Evolutionary conservation across 2,113 vertebrate genomes (phyloP).

Genomic region (Synchiropus splendidus): DNA sequence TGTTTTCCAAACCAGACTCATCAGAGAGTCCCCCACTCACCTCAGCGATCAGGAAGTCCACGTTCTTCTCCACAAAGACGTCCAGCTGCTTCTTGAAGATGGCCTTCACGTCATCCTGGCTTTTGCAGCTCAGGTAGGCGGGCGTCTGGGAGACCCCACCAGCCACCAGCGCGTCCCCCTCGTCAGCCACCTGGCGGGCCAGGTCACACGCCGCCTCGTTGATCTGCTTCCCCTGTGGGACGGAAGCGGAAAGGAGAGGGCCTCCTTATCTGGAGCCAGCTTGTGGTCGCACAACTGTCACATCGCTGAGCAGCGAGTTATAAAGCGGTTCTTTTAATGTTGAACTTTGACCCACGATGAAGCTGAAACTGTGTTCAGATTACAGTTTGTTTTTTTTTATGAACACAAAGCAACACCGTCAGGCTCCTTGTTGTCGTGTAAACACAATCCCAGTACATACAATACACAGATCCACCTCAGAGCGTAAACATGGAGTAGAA

Average conservation of each 20-base stretch:
- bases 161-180: slow-evolving; percentile 89
- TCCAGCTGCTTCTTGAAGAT: slow-evolving; percentile 82
- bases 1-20: too few species aligned
- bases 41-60: slow-evolving; percentile 96
- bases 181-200: slow-evolving; percentile 83
- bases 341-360: too few species aligned
- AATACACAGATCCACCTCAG: too few species aligned
- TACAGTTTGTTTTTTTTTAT: too few species aligned
- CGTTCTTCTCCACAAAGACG: slow-evolving; percentile 81
- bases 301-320: background rate
- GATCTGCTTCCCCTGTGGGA: slow-evolving; percentile 78
- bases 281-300: background rate
- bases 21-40: too few species aligned
- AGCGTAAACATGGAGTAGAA: too few species aligned
- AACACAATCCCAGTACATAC: too few species aligned
- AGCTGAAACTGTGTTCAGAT: too few species aligned
- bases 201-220: slow-evolving; percentile 97
- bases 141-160: slow-evolving; percentile 88
- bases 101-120: slow-evolving; percentile 79
- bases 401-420: too few species aligned
- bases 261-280: background rate
- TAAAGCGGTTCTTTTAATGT: too few species aligned
- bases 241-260: background rate
- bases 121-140: slow-evolving; percentile 90
- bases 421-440: too few species aligned